Percentiles rank a stretch among this genome's conserved stretches.
Evolutionary conservation across 2,113 vertebrate species (phyloP).

Genomic region (Corapipo altera): DNA sequence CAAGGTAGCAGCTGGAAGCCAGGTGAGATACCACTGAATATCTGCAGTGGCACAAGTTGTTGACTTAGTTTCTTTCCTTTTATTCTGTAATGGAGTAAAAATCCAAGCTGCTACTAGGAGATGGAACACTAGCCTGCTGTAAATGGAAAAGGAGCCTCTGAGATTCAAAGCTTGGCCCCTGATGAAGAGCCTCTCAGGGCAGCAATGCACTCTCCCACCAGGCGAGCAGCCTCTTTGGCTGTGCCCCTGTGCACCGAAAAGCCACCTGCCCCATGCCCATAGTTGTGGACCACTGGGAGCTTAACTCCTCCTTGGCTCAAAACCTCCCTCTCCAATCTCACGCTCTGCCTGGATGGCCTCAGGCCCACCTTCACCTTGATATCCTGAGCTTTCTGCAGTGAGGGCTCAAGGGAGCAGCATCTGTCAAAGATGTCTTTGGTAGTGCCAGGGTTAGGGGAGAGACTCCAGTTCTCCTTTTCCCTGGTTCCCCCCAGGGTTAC

Average conservation of each 20-base stretch:
- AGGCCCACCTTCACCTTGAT: slow-evolving; percentile 81
- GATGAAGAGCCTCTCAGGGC: not conserved
- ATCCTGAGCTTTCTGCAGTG: slow-evolving; percentile 70
- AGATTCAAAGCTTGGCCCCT: slow-evolving; percentile 69
- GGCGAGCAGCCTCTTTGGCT: slow-evolving; percentile 76
- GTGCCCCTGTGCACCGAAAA: slow-evolving; percentile 87
- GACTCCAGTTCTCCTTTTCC: slow-evolving; percentile 79
- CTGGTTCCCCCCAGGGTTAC: slow-evolving; percentile 87
- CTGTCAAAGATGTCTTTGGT: slow-evolving; percentile 79
- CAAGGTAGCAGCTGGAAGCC: not conserved
- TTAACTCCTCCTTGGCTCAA: slow-evolving; percentile 40
- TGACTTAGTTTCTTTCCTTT: not conserved
- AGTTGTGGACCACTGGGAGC: slow-evolving; percentile 87
- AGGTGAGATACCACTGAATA: not conserved
- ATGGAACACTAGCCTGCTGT: not conserved
- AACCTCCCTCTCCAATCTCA: slow-evolving; percentile 81
- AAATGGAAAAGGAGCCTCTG: not conserved
- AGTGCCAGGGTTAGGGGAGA: slow-evolving; percentile 70
- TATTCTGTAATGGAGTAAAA: not conserved
- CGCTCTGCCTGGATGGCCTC: slow-evolving; percentile 77
- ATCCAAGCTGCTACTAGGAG: not conserved
- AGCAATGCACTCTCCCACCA: slow-evolving; percentile 76
- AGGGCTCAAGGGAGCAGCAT: slow-evolving; percentile 84
- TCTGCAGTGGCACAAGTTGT: not conserved
- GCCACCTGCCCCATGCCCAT: slow-evolving; percentile 87